Evolutionary conservation across 2,888 invertebrate genomes (phyloP).

Genomic region (Cheiracanthium punctorium): DNA sequence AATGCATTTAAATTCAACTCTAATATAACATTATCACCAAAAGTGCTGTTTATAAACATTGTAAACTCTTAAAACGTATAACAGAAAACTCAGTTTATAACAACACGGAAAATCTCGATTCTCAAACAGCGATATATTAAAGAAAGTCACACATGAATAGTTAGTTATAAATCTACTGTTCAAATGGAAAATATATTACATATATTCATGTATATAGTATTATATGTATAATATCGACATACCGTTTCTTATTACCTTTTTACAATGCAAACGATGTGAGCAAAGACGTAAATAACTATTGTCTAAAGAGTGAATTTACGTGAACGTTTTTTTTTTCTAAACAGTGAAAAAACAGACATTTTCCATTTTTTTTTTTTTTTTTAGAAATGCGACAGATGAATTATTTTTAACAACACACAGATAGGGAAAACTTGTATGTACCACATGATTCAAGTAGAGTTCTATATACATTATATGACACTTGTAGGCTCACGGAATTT

Average conservation of each 20-base stretch:
- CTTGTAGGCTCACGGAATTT: constrained; percentile 52
- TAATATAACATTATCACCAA: too few relatives aligned
- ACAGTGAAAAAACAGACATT: constrained; percentile 35
- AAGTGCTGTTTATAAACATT: too few relatives aligned
- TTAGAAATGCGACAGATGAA: constrained; percentile 57
- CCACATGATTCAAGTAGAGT: constrained; percentile 21
- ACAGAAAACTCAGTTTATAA: too few relatives aligned
- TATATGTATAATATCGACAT: background rate
- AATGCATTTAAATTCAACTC: too few relatives aligned
- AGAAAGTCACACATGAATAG: background rate
- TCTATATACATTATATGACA: constrained; percentile 66
- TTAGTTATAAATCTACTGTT: background rate
- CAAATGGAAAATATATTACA: background rate
- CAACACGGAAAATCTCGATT: too few relatives aligned
- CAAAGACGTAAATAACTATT: constrained; percentile 15
- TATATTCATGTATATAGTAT: too few relatives aligned
- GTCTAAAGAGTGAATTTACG: constrained; percentile 29
- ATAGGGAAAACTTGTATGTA: constrained; percentile 49
- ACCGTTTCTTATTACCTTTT: background rate
- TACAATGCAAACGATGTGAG: constrained; percentile 20
- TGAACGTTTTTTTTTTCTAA: constrained; percentile 27
- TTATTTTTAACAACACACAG: constrained; percentile 40
- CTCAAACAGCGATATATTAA: background rate
- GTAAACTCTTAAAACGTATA: too few relatives aligned
- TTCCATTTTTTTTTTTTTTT: constrained; percentile 44